A percentile compares a stretch with the other conserved stretches of the same genome.
Evolutionary conservation across 2,113 vertebrate species (phyloP).

Genomic region (Ochotona curzoniae): DNA sequence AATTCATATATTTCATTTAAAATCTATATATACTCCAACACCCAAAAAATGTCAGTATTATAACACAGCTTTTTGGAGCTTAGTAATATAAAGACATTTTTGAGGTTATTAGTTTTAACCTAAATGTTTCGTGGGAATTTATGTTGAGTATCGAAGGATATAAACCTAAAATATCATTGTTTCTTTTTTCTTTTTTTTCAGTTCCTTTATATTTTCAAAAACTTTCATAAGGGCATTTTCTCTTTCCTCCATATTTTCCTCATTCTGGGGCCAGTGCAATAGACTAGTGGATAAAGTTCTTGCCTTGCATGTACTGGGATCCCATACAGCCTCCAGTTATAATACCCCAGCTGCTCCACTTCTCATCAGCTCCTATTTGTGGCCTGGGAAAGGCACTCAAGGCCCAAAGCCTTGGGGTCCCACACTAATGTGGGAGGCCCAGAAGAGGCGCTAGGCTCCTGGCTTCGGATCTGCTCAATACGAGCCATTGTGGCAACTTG

Average conservation of each 20-base stretch:
- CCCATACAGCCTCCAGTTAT: no score
- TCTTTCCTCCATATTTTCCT: neutral
- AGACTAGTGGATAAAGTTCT: no score
- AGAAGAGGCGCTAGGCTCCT: no score
- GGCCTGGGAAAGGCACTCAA: no score
- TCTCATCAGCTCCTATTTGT: no score
- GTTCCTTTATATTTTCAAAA: neutral
- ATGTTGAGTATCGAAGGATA: neutral
- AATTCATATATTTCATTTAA: constrained; percentile 21
- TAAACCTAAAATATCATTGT: neutral
- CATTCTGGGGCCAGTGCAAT: no score
- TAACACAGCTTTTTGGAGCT: neutral
- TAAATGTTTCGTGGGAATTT: neutral
- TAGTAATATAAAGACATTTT: neutral
- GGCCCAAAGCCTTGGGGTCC: no score
- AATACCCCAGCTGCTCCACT: no score
- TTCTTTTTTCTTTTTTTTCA: neutral
- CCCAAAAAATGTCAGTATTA: neutral
- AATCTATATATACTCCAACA: neutral
- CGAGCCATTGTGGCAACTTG: no score
- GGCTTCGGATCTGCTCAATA: no score
- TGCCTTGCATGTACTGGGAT: no score
- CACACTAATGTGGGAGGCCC: no score
- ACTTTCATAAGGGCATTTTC: neutral
- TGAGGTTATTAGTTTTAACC: neutral